phyloP scores from a whole-genome alignment of 2,888 invertebrate species.

The Lottia gigantea region DNA sequence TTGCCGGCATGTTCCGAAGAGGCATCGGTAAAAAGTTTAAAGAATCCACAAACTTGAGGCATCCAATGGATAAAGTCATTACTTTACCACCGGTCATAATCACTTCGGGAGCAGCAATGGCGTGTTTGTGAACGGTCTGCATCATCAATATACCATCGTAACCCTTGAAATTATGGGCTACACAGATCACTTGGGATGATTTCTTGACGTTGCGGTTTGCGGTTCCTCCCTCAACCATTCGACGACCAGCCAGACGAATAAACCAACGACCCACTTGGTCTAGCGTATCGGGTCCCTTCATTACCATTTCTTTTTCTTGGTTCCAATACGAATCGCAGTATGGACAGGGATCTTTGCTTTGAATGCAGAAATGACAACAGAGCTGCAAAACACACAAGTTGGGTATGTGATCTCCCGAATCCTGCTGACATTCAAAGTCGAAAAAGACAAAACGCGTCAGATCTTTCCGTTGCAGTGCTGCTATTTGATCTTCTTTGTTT shows the following conservation, averaged over 20 bases:
- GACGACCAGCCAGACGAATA: not conserved
- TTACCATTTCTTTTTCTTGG: not conserved
- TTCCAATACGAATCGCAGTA: not conserved
- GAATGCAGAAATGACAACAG: not conserved
- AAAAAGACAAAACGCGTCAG: not conserved
- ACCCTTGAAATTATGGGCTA: conserved; percentile 7
- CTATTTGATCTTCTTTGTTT: not conserved
- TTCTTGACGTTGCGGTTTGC: not conserved
- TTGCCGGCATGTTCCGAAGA: not conserved
- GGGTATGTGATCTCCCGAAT: not conserved
- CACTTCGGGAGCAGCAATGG: not conserved
- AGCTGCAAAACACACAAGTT: not conserved
- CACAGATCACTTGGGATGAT: not conserved
- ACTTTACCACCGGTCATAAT: not conserved
- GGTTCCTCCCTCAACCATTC: not conserved
- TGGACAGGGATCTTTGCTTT: not conserved
- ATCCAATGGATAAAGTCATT: not conserved
- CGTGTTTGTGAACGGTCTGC: not conserved
- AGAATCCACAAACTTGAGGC: not conserved
- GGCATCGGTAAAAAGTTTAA: conserved; percentile 1
- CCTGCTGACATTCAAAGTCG: not conserved
- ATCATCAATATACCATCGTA: not conserved
- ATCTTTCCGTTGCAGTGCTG: not conserved
- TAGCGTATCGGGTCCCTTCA: not conserved
- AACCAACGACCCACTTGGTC: not conserved